Base-by-base conservation (phyloP, 1,140 invertebrate genomes). In the Hyposmocoma kahamanoa region DNA sequence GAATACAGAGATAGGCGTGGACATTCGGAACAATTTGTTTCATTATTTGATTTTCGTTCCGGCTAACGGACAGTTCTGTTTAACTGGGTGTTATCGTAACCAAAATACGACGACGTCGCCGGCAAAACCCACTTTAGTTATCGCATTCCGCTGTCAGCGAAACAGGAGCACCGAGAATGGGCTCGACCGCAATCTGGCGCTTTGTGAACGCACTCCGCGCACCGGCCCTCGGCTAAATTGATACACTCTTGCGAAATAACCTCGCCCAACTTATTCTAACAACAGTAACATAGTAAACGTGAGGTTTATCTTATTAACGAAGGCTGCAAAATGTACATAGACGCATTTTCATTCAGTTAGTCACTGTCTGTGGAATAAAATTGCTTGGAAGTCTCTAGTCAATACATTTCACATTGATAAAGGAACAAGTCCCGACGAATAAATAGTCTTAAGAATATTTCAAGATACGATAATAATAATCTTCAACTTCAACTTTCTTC, bases 191-290 rank as follows among this genome's bases (percentile, higher is more conserved):
- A 62, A 70, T 70, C 62, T 73, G 58, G 65, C 53, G 63, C 65
- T 72, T 64, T 61, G 65, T 69, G 65, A 65, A 62, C 60, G 69
- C 62, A 36, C 32, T 36, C 10, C 13, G 15, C 11, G 60, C 59
- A 57, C 64, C 63, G 62, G 70, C 71, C 64, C 72, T 75, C 72
- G 63, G 64, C 69, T 71, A 80, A 78, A 84, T 78, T 73, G 72
- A 80, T 77, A 81, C 72, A 70, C 72, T 73, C 62, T 81, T 84
- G 72, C 76, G 77, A 81, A 80, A 84, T 74, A 78, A 77, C 74
- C 76, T 77, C 72, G 72, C 68, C 67, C 62, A 76, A 79, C 69
- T 73, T 80, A 76, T 78, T 77, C 57, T 69, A 77, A 71, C 67
- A 71, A 73, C 77, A 71, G 75, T 72, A 68, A 20, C 22, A 18